These are phyloP conservation scores for Acleris laterana DNA, from an alignment of 2,888 invertebrate species.

Conservation along the genomic window DNA sequence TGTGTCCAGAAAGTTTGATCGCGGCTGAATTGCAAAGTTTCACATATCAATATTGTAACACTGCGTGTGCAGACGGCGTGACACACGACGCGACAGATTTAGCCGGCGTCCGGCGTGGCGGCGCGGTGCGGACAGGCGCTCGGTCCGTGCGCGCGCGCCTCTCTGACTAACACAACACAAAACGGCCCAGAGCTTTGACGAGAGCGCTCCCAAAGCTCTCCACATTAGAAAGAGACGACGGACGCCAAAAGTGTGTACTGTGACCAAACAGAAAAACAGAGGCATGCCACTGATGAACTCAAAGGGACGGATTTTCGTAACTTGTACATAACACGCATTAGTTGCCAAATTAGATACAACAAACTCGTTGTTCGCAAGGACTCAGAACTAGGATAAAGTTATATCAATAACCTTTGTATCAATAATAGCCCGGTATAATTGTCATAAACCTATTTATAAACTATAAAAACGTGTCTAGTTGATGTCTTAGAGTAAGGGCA, in stretches of 20 bases:
- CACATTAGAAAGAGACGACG: conserved; percentile 63
- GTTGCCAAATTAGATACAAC: neutral
- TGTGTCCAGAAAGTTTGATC: conserved; percentile 51
- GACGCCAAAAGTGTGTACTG: conserved; percentile 56
- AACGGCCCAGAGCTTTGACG: conserved; percentile 53
- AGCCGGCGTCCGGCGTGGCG: conserved; percentile 42
- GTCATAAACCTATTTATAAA: no score
- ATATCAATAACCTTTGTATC: no score
- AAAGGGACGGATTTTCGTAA: conserved; percentile 35
- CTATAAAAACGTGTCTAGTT: no score
- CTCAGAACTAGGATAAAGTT: neutral
- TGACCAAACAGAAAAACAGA: conserved; percentile 59
- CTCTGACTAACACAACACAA: conserved; percentile 68
- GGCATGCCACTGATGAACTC: conserved; percentile 49
- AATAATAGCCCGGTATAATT: no score
- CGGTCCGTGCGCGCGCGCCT: conserved; percentile 73
- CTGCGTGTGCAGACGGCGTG: conserved; percentile 44
- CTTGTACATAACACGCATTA: conserved; percentile 7
- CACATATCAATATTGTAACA: conserved; percentile 40
- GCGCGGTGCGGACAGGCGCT: conserved; percentile 56
- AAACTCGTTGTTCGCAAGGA: neutral
- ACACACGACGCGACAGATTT: conserved; percentile 55
- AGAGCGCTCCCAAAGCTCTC: conserved; percentile 71
- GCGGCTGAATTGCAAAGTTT: conserved; percentile 46
- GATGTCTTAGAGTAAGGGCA: no score